Percentiles rank a stretch among this genome's conserved stretches.
Conservation (phyloP, 92 coral and sea anemone genomes). For the Muricea muricata region DNA sequence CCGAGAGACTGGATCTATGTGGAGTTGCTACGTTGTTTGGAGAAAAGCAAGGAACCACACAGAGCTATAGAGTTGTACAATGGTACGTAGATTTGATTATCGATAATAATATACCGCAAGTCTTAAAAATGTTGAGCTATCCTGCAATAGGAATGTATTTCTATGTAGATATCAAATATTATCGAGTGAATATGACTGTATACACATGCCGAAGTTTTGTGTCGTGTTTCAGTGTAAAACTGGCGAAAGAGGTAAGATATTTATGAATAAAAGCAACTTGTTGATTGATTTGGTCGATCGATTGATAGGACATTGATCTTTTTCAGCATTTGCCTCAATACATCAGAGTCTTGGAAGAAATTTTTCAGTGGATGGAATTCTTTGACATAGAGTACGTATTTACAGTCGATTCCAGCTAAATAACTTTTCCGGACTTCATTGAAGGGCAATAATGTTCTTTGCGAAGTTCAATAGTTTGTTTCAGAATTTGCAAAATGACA, state of each 20-base stretch:
- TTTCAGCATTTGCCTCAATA: conserved; percentile 73
- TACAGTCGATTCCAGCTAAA: neutral
- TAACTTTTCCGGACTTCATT: too few species aligned
- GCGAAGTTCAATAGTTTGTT: too few species aligned
- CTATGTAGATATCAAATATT: conserved; percentile 75
- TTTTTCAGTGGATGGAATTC: conserved; percentile 87
- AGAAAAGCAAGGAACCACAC: conserved; percentile 71
- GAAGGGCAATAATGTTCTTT: too few species aligned
- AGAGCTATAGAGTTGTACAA: conserved; percentile 79
- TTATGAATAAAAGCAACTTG: neutral
- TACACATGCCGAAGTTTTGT: conserved; percentile 59
- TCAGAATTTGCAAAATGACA: too few species aligned
- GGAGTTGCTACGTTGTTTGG: conserved; percentile 73
- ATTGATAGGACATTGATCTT: neutral
- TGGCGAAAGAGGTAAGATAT: conserved; percentile 43
- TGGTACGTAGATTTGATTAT: conserved; percentile 57
- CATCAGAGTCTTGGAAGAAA: conserved; percentile 80
- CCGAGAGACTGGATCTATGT: conserved; percentile 88
- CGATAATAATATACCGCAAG: neutral
- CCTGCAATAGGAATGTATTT: too few species aligned
- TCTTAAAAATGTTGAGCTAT: neutral
- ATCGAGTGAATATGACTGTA: conserved; percentile 72
- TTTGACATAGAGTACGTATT: conserved; percentile 84
- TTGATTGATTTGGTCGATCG: neutral
- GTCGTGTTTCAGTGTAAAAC: conserved; percentile 41